A percentile compares a stretch with the other conserved stretches of the same genome.
These are phyloP conservation scores for Lepisosteus osseus DNA, from an alignment of 2,113 vertebrate genomes.

Conservation along the genomic window DNA sequence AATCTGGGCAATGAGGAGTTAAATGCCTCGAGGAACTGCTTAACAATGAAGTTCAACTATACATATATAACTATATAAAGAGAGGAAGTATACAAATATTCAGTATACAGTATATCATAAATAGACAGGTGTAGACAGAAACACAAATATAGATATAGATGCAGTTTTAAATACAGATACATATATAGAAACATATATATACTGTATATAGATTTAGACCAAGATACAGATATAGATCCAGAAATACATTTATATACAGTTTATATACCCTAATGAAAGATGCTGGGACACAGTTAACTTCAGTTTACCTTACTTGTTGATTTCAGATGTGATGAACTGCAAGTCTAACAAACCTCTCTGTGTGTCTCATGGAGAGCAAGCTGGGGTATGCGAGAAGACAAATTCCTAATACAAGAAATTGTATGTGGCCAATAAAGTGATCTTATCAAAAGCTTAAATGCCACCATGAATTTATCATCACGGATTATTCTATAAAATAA, in stretches of 20 bases:
- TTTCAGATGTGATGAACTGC: conserved; percentile 75
- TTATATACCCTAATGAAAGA: conserved; percentile 68
- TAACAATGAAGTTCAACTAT: conserved; percentile 43
- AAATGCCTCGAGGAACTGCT: conserved; percentile 68
- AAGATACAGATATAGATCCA: too few relatives aligned
- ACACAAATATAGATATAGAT: too few relatives aligned
- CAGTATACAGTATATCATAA: too few relatives aligned
- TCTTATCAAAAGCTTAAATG: conserved; percentile 60
- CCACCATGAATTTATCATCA: conserved; percentile 72
- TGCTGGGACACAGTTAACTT: conserved; percentile 65
- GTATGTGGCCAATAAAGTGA: too few relatives aligned
- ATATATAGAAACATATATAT: too few relatives aligned
- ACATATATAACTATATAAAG: background rate
- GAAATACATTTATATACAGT: conserved; percentile 48
- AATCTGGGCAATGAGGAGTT: conserved; percentile 77
- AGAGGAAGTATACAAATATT: too few relatives aligned
- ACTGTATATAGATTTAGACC: too few relatives aligned
- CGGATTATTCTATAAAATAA: conserved; percentile 69
- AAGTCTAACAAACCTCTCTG: conserved; percentile 51
- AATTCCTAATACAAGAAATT: too few relatives aligned
- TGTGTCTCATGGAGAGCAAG: too few relatives aligned
- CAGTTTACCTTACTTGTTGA: conserved; percentile 72
- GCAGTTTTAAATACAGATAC: too few relatives aligned
- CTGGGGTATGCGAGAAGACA: too few relatives aligned
- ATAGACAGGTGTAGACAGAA: too few relatives aligned